Percentiles rank a stretch among this genome's conserved stretches.
These are phyloP conservation scores for Amphimallon solstitiale DNA, from an alignment of 2,888 invertebrate species.

Conservation along the genomic window DNA sequence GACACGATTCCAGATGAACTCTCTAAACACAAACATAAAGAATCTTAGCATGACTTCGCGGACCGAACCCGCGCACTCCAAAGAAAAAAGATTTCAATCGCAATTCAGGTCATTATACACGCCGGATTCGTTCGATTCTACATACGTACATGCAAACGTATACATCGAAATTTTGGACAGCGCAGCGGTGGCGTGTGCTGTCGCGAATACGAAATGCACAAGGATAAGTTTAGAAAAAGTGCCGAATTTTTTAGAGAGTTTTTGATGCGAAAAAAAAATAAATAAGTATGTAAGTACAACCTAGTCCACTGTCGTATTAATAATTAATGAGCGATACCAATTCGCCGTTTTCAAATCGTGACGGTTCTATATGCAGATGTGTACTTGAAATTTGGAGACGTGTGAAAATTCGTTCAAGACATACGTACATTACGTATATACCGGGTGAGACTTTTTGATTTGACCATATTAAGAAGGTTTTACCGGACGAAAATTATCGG, in stretches of 20 bases:
- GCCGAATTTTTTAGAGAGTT: slow-evolving; percentile 15
- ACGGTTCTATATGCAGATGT: slow-evolving; percentile 1
- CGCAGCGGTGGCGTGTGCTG: neutral
- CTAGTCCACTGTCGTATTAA: neutral
- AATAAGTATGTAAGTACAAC: neutral
- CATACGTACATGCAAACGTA: neutral
- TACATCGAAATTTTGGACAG: slow-evolving; percentile 19
- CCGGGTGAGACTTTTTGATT: too few relatives aligned
- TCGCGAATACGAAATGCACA: slow-evolving; percentile 14
- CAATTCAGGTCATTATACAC: slow-evolving; percentile 13
- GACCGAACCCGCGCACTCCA: too few relatives aligned
- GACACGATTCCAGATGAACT: too few relatives aligned
- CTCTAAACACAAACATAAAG: too few relatives aligned
- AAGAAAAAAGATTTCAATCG: too few relatives aligned
- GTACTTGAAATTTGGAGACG: neutral
- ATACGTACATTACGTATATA: too few relatives aligned
- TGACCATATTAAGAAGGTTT: too few relatives aligned
- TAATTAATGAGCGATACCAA: slow-evolving; percentile 5
- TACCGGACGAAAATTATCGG: too few relatives aligned
- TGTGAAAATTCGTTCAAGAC: neutral
- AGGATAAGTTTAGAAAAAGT: neutral
- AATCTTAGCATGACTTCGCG: too few relatives aligned
- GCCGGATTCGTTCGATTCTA: neutral
- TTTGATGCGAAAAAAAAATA: slow-evolving; percentile 9
- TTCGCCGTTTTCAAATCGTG: slow-evolving; percentile 21